phyloP scores from a whole-genome alignment of 2,888 invertebrate species.

The Leptinotarsa peninsularis region DNA sequence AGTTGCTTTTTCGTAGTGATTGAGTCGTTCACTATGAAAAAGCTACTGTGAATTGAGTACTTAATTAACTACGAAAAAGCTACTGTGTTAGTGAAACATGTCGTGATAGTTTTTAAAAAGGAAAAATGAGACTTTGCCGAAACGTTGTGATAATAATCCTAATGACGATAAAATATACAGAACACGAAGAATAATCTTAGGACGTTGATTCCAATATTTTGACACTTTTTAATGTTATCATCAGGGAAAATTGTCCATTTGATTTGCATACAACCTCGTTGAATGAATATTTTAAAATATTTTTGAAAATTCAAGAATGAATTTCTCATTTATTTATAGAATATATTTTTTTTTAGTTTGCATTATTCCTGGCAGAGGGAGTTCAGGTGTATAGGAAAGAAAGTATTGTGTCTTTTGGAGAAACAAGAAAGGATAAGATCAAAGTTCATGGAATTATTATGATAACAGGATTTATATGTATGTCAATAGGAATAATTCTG shows the following conservation, averaged over 20 bases:
- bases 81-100: too few species aligned
- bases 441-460: constrained; percentile 52
- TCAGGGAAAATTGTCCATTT: too few species aligned
- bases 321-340: background rate
- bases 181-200: too few species aligned
- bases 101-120: too few species aligned
- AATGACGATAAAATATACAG: too few species aligned
- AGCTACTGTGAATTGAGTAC: background rate
- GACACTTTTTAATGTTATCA: too few species aligned
- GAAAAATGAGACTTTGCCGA: too few species aligned
- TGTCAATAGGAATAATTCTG: constrained; percentile 54
- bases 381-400: constrained; percentile 53
- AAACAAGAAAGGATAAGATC: constrained; percentile 45
- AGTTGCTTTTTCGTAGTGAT: too few species aligned
- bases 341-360: constrained; percentile 48
- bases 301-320: background rate
- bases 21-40: background rate
- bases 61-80: too few species aligned
- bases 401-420: constrained; percentile 49
- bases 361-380: constrained; percentile 55
- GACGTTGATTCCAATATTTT: too few species aligned
- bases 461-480: constrained; percentile 46
- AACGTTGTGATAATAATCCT: too few species aligned
- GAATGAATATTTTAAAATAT: background rate
- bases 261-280: too few species aligned